Percentiles rank a stretch among this genome's conserved stretches.
Evolutionary conservation across 2,888 invertebrate genomes (phyloP).

Genomic region (Pogonocherus hispidulus): DNA sequence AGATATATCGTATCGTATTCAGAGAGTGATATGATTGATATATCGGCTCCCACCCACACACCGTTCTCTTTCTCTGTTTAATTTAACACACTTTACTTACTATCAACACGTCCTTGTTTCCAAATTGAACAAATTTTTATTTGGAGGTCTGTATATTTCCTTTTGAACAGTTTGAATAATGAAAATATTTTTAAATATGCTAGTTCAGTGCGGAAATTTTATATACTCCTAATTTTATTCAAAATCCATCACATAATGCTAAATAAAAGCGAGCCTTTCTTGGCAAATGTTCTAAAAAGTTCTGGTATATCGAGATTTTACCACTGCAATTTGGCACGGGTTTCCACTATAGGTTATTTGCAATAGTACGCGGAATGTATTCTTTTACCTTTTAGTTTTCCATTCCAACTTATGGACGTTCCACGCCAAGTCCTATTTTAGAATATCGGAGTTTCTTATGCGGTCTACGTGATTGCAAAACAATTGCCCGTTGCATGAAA

Average conservation of each 20-base stretch:
- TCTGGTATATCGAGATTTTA: slow-evolving; percentile 29
- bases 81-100: too few species aligned
- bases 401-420: slow-evolving; percentile 12
- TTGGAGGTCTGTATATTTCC: too few species aligned
- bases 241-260: slow-evolving; percentile 16
- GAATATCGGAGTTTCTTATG: slow-evolving; percentile 2
- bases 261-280: slow-evolving; percentile 18
- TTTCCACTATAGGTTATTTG: slow-evolving; percentile 15
- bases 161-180: too few species aligned
- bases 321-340: slow-evolving; percentile 32
- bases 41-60: too few species aligned
- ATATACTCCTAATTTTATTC: slow-evolving; percentile 26
- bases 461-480: background rate
- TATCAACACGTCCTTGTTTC: too few species aligned
- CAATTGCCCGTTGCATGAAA: background rate
- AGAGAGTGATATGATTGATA: too few species aligned
- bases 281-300: slow-evolving; percentile 22
- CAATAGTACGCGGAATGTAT: slow-evolving; percentile 18
- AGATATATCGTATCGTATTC: too few species aligned
- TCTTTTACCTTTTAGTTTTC: slow-evolving; percentile 25
- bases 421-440: slow-evolving; percentile 8
- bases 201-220: too few species aligned
- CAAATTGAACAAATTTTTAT: too few species aligned
- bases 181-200: too few species aligned
- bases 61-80: too few species aligned